Conservation (phyloP, 2,888 invertebrate genomes). For the Saturnia japonica region DNA sequence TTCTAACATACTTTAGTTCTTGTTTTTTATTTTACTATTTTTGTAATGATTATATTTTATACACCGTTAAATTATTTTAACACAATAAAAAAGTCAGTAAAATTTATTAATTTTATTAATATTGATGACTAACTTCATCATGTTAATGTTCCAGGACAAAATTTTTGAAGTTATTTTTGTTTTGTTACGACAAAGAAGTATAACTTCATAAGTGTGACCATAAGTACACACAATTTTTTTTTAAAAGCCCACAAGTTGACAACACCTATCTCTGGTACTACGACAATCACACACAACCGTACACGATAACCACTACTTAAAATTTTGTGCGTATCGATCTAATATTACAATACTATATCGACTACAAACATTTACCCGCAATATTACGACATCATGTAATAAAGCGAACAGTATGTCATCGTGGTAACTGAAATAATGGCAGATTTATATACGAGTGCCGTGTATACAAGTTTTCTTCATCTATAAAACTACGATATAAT, state of each 20-base stretch:
- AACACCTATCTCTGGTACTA: neutral
- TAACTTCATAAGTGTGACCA: too few species aligned
- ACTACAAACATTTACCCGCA: constrained; percentile 38
- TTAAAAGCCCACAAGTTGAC: constrained; percentile 3
- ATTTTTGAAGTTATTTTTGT: too few species aligned
- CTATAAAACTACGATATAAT: too few species aligned
- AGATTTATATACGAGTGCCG: neutral
- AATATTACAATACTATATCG: constrained; percentile 56
- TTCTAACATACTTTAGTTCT: too few species aligned
- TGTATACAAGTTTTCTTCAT: neutral
- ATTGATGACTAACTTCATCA: too few species aligned
- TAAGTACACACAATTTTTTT: neutral
- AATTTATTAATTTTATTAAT: too few species aligned
- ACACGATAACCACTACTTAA: constrained; percentile 66
- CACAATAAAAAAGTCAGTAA: too few species aligned
- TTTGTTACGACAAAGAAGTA: too few species aligned
- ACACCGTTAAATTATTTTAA: too few species aligned
- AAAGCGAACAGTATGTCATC: constrained; percentile 19
- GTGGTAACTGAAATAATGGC: neutral
- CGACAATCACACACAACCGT: constrained; percentile 38
- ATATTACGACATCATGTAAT: constrained; percentile 35
- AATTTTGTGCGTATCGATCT: constrained; percentile 79
- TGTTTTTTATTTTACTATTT: too few species aligned
- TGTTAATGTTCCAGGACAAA: too few species aligned
- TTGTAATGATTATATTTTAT: too few species aligned